Evolutionary conservation across 2,888 invertebrate species (phyloP), one percentile per base, ranked within the genome.

Genomic region (Drosophila kanekoi): DNA sequence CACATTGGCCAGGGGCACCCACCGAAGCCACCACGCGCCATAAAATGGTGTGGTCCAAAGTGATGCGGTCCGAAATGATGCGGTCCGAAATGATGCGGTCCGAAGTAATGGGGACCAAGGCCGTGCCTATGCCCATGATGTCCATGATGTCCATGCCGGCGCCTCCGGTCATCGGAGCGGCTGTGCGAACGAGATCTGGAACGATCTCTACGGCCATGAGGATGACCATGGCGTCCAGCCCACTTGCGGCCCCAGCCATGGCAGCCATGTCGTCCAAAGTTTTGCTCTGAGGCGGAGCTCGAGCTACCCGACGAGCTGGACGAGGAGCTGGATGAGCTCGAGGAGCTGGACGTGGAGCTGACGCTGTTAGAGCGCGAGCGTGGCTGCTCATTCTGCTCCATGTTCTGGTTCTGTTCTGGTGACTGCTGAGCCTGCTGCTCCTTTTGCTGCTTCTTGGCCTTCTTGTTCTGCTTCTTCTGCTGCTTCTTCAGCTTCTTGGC

Each of bases 311-410:
- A 63, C 3, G 75, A 71, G 35, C 63, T 63, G n/a, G 67, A 58
- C 3, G 81, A 74, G 16, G 74, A 74, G 23, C 77, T 75, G n/a
- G 75, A 64, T 1, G 68, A 72, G 37, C 65, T 72, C 1, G 81
- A 78, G 3, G 74, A 75, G 11, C 76, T 78, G 13, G 77, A 75
- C 11, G 69, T 66, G 11, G 79, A 80, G 47, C 81, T 79, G 11
- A 76, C 75, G 52, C 76, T 81, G 32, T 16, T 72, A 18, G 83
- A 75, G 20, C 86, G 81, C 1, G 74, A 65, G 6, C 77, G 74
- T 5, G 20, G 35, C 9, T 37, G 4, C 5, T 58, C 14, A 18
- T 14, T 33, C 9, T 53, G 38, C 0, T 38, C 28, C 48, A 38
- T n/a, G 20, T 45, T 35, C 57, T 23, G 11, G 45, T 41, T 48